Evolutionary conservation across 1,140 invertebrate species (phyloP).

Genomic region (Hylaeus anthracinus): DNA sequence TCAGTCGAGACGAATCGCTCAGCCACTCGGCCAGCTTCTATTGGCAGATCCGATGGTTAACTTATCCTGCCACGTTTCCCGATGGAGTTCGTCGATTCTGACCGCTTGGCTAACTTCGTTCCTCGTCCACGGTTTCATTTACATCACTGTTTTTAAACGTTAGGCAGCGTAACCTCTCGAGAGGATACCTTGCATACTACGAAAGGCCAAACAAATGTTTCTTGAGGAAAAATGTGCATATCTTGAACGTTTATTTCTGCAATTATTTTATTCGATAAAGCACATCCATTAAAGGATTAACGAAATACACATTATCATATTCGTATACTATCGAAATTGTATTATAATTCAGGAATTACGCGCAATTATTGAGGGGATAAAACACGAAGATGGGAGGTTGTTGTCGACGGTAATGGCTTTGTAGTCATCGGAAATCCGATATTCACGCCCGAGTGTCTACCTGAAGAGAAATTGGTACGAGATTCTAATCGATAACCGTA

Average conservation of each 20-base stretch:
- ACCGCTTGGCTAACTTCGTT: neutral
- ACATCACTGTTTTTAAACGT: neutral
- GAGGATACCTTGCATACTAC: no score
- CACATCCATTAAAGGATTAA: no score
- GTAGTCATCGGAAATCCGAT: slow-evolving; percentile 8
- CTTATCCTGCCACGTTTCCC: slow-evolving; percentile 43
- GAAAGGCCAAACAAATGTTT: no score
- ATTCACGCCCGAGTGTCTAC: slow-evolving; percentile 2
- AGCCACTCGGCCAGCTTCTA: slow-evolving; percentile 13
- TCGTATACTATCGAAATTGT: no score
- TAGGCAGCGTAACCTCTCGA: no score
- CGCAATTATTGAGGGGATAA: neutral
- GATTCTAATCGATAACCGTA: slow-evolving; percentile 17
- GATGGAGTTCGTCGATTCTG: slow-evolving; percentile 31
- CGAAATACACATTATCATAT: no score
- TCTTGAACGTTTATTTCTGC: no score
- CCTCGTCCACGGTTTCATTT: neutral
- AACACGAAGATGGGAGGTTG: neutral
- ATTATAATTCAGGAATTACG: neutral
- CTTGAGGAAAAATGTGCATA: no score
- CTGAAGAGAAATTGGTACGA: slow-evolving; percentile 6
- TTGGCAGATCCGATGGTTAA: slow-evolving; percentile 55
- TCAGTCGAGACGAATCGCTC: slow-evolving; percentile 53
- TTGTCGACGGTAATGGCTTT: slow-evolving; percentile 1
- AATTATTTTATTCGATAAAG: no score